Conservation (phyloP, 2,113 vertebrate genomes). For the Trochalopteron elliotii region DNA sequence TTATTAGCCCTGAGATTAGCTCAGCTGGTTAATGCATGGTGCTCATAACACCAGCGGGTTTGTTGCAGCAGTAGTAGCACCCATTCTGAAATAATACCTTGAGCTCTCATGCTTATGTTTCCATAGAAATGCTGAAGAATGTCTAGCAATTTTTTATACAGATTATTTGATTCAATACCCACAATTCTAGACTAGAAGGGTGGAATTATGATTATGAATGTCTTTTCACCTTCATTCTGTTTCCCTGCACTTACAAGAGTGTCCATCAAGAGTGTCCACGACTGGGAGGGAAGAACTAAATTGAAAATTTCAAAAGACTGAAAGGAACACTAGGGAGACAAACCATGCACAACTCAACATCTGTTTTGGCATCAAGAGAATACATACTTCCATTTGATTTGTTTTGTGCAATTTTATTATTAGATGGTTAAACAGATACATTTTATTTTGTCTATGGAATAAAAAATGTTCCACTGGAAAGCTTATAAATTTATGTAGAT, state of each 20-base stretch:
- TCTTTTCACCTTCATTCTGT: not conserved
- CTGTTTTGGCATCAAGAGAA: not conserved
- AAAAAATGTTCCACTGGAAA: not conserved
- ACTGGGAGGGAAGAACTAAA: not conserved
- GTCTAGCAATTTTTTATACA: not conserved
- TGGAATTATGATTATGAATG: not conserved
- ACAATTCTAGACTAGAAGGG: not conserved
- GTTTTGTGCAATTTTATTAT: not conserved
- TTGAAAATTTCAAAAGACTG: not conserved
- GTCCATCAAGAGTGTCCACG: not conserved
- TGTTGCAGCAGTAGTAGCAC: not conserved
- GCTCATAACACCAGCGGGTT: accelerated
- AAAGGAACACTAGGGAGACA: not conserved
- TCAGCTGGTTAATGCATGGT: not conserved
- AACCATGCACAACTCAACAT: not conserved
- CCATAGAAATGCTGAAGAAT: not conserved
- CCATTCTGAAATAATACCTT: not conserved
- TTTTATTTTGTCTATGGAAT: not conserved
- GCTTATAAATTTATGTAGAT: not conserved
- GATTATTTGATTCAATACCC: not conserved
- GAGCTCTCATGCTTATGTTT: not conserved
- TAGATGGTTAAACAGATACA: not conserved
- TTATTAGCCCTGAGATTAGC: not conserved
- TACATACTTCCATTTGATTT: not conserved
- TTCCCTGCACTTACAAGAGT: not conserved